Evolutionary conservation across 2,113 vertebrate species (phyloP), one percentile per base, ranked within the genome.

Genomic region (Onychostruthus taczanowskii): DNA sequence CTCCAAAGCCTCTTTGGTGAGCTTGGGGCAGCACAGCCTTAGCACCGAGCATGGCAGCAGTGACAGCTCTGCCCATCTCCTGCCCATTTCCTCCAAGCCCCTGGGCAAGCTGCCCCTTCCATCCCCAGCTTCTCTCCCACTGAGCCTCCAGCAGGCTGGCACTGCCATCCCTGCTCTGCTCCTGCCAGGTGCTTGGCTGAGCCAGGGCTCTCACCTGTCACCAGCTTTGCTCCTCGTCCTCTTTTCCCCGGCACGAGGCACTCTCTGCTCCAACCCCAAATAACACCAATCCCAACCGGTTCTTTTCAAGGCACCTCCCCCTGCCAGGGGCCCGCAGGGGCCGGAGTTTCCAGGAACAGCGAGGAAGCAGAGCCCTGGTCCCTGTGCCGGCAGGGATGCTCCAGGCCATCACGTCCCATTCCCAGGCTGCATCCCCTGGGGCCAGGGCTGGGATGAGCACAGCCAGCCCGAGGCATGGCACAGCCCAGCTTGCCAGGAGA

Each of bases 191-290:
- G 3, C 64, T 58, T 1, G 1, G 31, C 59, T 2, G 1, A n/a
- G 52, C 68, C 78, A 6, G n/a, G 55, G 58, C 58, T 95, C 68
- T 28, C 68, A 10, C 26, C 31, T 80, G 35, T 30, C 70, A 11
- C 44, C 4, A 30, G 43, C 2, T 0, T 1, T 62, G 37, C 84
- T 76, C 76, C 9, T 3, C 4, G 0, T 35, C 41, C 67, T 2
- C 4, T 28, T 55, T 49, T 35, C 64, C 55, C 39, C 0, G 0
- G 56, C 66, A 53, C 0, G 0, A 0, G 1, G 56, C 76, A 28
- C 33, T 27, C 55, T 26, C 16, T 1, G 2, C 35, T 68, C 74
- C 26, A 2, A 9, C 68, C 58, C 46, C 91, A 62, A 33, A 35
- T 1, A 30, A 41, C 72, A 49, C 37, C 89, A 66, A 37, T 6